Base-by-base conservation (phyloP, 2,113 vertebrate species). In the Aix galericulata region DNA sequence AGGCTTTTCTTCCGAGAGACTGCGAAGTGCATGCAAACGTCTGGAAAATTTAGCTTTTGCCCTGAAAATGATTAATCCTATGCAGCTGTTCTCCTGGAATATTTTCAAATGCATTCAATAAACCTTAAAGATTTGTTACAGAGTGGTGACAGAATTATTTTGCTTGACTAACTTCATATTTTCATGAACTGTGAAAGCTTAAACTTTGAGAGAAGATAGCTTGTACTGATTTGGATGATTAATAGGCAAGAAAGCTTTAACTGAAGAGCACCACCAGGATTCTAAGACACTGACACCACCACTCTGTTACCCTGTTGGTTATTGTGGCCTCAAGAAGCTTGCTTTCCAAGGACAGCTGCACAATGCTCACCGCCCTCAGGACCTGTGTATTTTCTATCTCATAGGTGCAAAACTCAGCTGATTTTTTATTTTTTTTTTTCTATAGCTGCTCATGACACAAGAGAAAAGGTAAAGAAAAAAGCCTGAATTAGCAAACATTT, bases 71-170 rank as follows among this genome's bases (percentile, higher is more conserved):
- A 89, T 92, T 95, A 96, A 94, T 94, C 67, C 40, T 66, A 40
- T 58, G 89, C 93, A 97, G 91, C 94, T 96, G 96, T 63, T 97
- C 86, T 80, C 36, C 91, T 94, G 82, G 75, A 94, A 81, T 75
- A 56, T 42, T 95, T 91, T 96, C 95, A 94, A 95, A 62, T 77
- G 62, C 83, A 82, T 88, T 95, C 93, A 95, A 88, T 91, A 94
- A 95, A 86, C 74, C 85, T 88, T 81, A 81, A 87, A 95, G 82
- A 89, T 95, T 82, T 96, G 91, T 86, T 94, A 85, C 74, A 67
- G 56, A 79, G 64, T 60, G 77, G 85, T 78, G 62, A 89, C 74
- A 95, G 87, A 91, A 86, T 89, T 95, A 82, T 86, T 94, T 87
- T 69, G 60, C 73, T 66, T 94, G 52, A 94, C 71, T 81, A 76